Conservation (phyloP, 2,797 vertebrate genomes). For the Megalops cyprinoides region DNA sequence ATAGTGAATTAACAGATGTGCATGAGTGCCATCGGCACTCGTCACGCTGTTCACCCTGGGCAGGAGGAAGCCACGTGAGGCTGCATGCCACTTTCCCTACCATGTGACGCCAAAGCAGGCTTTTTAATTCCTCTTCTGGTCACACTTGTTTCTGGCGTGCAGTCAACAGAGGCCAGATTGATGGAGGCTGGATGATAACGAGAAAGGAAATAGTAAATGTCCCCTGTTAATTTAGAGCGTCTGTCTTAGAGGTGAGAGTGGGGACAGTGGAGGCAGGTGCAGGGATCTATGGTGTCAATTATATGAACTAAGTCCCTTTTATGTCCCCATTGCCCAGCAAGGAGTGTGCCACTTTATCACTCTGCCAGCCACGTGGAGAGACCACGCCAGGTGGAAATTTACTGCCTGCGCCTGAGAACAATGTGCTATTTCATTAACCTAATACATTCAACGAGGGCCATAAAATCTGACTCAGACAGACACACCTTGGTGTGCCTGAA, state of each 20-base stretch:
- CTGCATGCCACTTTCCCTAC: not conserved
- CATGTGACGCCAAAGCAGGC: not conserved
- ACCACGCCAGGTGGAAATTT: slow-evolving; percentile 56
- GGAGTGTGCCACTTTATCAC: slow-evolving; percentile 62
- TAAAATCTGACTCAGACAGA: slow-evolving; percentile 43
- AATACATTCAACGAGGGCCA: slow-evolving; percentile 67
- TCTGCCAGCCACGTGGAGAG: slow-evolving; percentile 36
- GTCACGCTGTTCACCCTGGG: not conserved
- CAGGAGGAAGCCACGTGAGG: not conserved
- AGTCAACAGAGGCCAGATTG: slow-evolving; percentile 22
- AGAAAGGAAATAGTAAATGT: slow-evolving; percentile 16
- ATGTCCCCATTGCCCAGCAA: slow-evolving; percentile 59
- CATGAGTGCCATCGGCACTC: not conserved
- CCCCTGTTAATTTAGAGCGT: slow-evolving; percentile 56
- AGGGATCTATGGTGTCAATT: slow-evolving; percentile 68
- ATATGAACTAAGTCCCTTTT: slow-evolving; percentile 66
- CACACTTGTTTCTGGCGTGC: not conserved
- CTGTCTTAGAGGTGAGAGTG: slow-evolving; percentile 38
- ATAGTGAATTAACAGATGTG: slow-evolving; percentile 6
- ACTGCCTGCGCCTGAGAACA: slow-evolving; percentile 50
- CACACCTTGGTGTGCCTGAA: slow-evolving; percentile 52
- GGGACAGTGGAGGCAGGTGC: not conserved
- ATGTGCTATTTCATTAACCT: slow-evolving; percentile 69
- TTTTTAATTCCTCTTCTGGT: slow-evolving; percentile 12
- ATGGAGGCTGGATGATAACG: not conserved